A percentile compares a stretch with the other conserved stretches of the same genome.
Conservation (phyloP, 2,113 vertebrate species). For the Meriones unguiculatus region DNA sequence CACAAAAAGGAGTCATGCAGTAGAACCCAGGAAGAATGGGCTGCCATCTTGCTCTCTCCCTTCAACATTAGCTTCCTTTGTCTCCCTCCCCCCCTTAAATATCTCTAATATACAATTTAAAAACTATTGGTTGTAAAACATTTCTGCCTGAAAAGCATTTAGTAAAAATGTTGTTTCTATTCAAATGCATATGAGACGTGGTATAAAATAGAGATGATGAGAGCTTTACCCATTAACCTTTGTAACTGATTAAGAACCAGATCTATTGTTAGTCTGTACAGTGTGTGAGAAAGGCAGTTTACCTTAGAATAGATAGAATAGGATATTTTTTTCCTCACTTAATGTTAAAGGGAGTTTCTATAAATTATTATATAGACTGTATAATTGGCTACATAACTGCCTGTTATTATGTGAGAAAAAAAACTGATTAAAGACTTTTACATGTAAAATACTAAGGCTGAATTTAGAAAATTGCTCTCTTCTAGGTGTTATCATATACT, state of each 20-base stretch:
- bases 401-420: background rate
- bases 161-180: slow-evolving; percentile 51
- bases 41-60: slow-evolving; percentile 37
- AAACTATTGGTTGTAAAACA: slow-evolving; percentile 59
- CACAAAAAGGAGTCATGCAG: slow-evolving; percentile 11
- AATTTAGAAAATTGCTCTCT: slow-evolving; percentile 56
- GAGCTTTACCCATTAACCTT: slow-evolving; percentile 20
- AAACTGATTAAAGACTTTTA: slow-evolving; percentile 26
- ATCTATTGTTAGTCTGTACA: background rate
- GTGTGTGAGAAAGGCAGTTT: slow-evolving; percentile 55
- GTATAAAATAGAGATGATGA: background rate
- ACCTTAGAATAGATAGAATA: slow-evolving; percentile 40
- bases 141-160: slow-evolving; percentile 64
- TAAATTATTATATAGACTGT: background rate
- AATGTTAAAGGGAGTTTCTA: background rate
- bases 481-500: slow-evolving; percentile 20
- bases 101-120: slow-evolving; percentile 31
- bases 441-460: background rate
- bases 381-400: background rate
- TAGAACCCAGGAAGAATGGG: background rate
- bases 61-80: slow-evolving; percentile 9
- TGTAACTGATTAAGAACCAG: background rate
- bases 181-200: background rate
- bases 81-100: background rate
- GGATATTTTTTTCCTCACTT: background rate